phyloP scores from a whole-genome alignment of 1,140 invertebrate genomes.

The Panulirus ornatus region DNA sequence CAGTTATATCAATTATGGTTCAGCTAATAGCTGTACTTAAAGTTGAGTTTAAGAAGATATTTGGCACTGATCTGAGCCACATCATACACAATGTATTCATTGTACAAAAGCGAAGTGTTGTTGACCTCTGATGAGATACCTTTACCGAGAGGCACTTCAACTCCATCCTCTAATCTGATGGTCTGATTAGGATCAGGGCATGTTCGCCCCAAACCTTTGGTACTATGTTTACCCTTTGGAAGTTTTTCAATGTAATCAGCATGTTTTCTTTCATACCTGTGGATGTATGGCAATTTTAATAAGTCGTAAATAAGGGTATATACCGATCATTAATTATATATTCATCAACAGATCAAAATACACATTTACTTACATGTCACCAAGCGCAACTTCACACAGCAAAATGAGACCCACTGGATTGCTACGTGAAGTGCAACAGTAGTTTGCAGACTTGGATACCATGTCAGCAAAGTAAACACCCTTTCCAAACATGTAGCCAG shows the following conservation, averaged over 20 bases:
- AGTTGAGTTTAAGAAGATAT: slow-evolving; percentile 89
- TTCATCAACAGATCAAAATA: neutral
- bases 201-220: slow-evolving; percentile 88
- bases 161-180: slow-evolving; percentile 74
- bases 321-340: neutral
- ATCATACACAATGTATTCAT: slow-evolving; percentile 95
- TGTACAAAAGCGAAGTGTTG: slow-evolving; percentile 85
- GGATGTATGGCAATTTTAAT: neutral
- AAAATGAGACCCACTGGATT: slow-evolving; percentile 90
- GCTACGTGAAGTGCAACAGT: slow-evolving; percentile 88
- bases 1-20: no score
- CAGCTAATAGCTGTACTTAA: slow-evolving; percentile 81
- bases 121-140: slow-evolving; percentile 77
- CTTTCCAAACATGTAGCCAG: slow-evolving; percentile 99
- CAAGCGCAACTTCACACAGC: slow-evolving; percentile 97
- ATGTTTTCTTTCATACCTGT: slow-evolving; percentile 84
- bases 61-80: slow-evolving; percentile 91
- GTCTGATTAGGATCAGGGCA: slow-evolving; percentile 82
- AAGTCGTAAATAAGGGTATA: neutral
- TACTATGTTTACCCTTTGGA: slow-evolving; percentile 88
- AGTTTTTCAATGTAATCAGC: slow-evolving; percentile 89
- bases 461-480: slow-evolving; percentile 98
- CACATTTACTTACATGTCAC: slow-evolving; percentile 87
- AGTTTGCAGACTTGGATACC: slow-evolving; percentile 99
- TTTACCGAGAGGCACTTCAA: slow-evolving; percentile 89